Evolutionary conservation across 1,140 invertebrate genomes (phyloP).

Genomic region (Holcopasites calliopsidis): DNA sequence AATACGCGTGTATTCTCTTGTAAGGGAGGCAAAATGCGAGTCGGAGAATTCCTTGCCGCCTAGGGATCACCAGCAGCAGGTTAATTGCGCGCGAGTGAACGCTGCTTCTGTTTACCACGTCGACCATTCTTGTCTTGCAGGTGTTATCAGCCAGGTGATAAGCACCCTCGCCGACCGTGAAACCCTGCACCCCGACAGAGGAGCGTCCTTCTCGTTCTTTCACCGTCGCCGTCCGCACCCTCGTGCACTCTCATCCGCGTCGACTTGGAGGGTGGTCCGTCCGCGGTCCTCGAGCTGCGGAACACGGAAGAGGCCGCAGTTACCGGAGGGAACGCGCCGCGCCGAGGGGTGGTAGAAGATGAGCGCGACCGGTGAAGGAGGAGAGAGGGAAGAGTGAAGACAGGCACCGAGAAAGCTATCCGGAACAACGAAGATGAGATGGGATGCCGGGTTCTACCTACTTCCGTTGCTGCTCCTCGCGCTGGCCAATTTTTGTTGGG

Average conservation of each 20-base stretch:
- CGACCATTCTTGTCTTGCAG: slow-evolving; percentile 65
- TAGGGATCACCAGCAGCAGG: slow-evolving; percentile 43
- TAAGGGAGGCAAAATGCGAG: no score
- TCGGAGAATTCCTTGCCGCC: slow-evolving; percentile 19
- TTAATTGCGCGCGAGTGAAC: slow-evolving; percentile 65
- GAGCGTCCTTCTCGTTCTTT: slow-evolving; percentile 19
- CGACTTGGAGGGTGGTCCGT: slow-evolving; percentile 4
- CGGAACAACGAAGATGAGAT: slow-evolving; percentile 70
- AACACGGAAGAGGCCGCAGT: slow-evolving; percentile 11
- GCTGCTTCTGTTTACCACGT: slow-evolving; percentile 45
- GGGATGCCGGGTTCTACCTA: slow-evolving; percentile 64
- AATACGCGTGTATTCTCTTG: no score
- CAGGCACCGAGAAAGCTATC: slow-evolving; percentile 25
- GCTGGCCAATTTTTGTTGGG: slow-evolving; percentile 63
- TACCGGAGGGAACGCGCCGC: slow-evolving; percentile 30
- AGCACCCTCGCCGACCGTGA: slow-evolving; percentile 55
- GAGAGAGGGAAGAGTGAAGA: slow-evolving; percentile 39
- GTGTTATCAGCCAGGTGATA: slow-evolving; percentile 65
- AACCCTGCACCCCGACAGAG: slow-evolving; percentile 15
- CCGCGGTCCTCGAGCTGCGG: slow-evolving; percentile 12
- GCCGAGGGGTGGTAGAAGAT: slow-evolving; percentile 38
- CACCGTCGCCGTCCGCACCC: background rate
- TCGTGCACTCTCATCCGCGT: background rate
- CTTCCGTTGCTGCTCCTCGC: slow-evolving; percentile 62
- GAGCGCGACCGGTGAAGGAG: slow-evolving; percentile 44